Evolutionary conservation across 2,113 vertebrate species (phyloP).

Genomic region (Myocastor coypus): DNA sequence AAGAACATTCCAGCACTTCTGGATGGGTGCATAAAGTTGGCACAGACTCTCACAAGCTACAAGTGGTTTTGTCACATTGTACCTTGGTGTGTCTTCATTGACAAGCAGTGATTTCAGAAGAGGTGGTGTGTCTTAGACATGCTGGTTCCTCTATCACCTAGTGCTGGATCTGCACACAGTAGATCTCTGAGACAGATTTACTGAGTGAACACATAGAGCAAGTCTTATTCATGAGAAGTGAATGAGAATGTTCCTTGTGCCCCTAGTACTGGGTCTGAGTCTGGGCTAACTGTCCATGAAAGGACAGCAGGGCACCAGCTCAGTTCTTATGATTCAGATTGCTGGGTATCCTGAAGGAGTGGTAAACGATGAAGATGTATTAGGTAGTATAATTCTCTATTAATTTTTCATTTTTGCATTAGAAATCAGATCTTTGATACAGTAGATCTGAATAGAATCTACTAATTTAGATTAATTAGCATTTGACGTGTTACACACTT

Average conservation of each 20-base stretch:
- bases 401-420: conserved; percentile 1
- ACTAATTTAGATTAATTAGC: conserved; percentile 62
- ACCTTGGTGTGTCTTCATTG: not conserved
- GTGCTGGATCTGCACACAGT: not conserved
- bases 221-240: not conserved
- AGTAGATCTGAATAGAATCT: conserved; percentile 8
- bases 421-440: not conserved
- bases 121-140: not conserved
- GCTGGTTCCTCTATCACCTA: not conserved
- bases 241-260: not conserved
- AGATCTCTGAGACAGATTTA: not conserved
- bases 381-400: conserved; percentile 49
- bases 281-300: not conserved
- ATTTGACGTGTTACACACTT: not conserved
- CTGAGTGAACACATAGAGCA: not conserved
- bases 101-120: not conserved
- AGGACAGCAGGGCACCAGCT: not conserved
- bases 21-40: not conserved
- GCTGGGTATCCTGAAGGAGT: not conserved
- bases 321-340: not conserved
- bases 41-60: not conserved
- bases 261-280: not conserved
- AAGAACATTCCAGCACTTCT: not conserved
- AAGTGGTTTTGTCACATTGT: not conserved
- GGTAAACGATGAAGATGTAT: not conserved